Percentiles rank a stretch among this genome's conserved stretches.
Conservation (phyloP, 2,888 invertebrate species). For the Melieria crassipennis region DNA sequence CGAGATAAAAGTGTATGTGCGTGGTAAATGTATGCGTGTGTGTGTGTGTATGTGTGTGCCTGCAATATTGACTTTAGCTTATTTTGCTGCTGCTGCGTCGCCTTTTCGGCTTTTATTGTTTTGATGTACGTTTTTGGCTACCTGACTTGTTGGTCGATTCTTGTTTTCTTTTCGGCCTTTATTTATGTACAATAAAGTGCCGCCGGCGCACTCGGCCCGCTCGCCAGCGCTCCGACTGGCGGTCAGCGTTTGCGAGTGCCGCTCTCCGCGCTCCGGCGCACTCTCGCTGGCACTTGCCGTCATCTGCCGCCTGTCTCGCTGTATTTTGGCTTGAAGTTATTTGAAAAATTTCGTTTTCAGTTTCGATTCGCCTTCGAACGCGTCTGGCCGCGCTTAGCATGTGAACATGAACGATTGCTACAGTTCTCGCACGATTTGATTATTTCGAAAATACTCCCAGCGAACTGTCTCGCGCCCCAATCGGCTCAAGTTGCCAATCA, state of each 20-base stretch:
- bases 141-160: slow-evolving; percentile 8
- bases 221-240: neutral
- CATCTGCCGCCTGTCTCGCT: neutral
- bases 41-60: slow-evolving; percentile 18
- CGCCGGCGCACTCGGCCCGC: neutral
- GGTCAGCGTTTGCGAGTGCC: neutral
- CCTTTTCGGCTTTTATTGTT: slow-evolving; percentile 28
- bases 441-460: too few relatives aligned
- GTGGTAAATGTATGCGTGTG: slow-evolving; percentile 12
- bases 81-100: slow-evolving; percentile 26
- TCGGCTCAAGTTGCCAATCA: too few relatives aligned
- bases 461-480: too few relatives aligned
- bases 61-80: slow-evolving; percentile 21
- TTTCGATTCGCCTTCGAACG: slow-evolving; percentile 54
- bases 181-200: neutral
- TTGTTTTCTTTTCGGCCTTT: slow-evolving; percentile 1
- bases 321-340: slow-evolving; percentile 24
- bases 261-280: neutral
- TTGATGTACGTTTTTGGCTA: slow-evolving; percentile 32
- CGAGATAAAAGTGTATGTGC: neutral
- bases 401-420: slow-evolving; percentile 10
- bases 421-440: too few relatives aligned
- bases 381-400: slow-evolving; percentile 44
- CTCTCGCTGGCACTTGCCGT: neutral
- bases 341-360: slow-evolving; percentile 51